These are phyloP conservation scores for Prunella fulvescens DNA, from an alignment of 2,113 vertebrate species.

Conservation along the genomic window DNA sequence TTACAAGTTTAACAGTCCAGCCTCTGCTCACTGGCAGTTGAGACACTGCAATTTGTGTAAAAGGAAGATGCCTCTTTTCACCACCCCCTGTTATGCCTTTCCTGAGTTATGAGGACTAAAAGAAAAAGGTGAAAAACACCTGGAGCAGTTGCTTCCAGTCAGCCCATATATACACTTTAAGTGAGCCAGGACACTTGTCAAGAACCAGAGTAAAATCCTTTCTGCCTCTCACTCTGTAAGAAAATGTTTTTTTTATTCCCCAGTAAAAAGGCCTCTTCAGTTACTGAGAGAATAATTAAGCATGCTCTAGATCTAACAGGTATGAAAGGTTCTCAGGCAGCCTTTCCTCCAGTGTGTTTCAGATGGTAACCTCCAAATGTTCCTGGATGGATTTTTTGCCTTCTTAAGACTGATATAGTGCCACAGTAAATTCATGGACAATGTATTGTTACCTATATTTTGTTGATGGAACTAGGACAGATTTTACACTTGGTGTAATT, in stretches of 20 bases:
- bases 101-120: background rate
- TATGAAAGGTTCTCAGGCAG: background rate
- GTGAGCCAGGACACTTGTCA: rapidly evolving
- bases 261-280: background rate
- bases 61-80: background rate
- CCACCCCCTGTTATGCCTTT: background rate
- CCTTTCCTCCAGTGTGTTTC: background rate
- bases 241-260: background rate
- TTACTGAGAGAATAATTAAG: background rate
- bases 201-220: background rate
- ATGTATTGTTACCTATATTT: background rate
- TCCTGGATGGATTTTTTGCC: background rate
- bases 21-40: rapidly evolving
- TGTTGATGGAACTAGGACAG: background rate
- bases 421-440: background rate
- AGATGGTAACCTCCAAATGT: background rate
- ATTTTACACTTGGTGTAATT: background rate
- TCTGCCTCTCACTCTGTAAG: background rate
- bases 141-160: background rate
- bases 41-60: rapidly evolving
- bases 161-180: background rate
- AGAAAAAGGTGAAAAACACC: background rate
- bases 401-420: background rate
- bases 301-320: background rate
- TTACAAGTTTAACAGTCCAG: background rate